Evolutionary conservation across 2,888 invertebrate species (phyloP).

Genomic region (Cephus pulcher): DNA sequence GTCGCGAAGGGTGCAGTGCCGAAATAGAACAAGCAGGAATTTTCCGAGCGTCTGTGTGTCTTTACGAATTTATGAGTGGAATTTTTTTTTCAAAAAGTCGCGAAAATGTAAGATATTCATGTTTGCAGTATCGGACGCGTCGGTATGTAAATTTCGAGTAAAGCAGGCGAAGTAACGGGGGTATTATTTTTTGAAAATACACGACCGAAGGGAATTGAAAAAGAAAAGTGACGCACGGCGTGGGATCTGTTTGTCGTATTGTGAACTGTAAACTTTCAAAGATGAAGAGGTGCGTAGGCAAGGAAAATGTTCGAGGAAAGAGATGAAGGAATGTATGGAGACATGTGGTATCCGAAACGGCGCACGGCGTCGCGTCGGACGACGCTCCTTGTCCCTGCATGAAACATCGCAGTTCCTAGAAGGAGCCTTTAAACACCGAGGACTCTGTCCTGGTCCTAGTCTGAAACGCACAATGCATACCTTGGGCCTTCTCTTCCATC

Average conservation of each 20-base stretch:
- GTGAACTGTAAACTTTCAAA: too few relatives aligned
- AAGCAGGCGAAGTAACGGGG: neutral
- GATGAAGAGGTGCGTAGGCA: too few relatives aligned
- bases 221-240: neutral
- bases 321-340: too few relatives aligned
- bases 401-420: slow-evolving; percentile 21
- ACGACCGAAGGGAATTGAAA: neutral
- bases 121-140: too few relatives aligned
- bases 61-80: neutral
- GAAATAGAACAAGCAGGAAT: neutral
- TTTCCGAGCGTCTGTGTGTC: neutral
- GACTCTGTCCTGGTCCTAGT: slow-evolving; percentile 15
- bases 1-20: neutral
- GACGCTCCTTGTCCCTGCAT: neutral
- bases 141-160: neutral
- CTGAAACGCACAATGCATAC: slow-evolving; percentile 44
- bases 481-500: slow-evolving; percentile 23
- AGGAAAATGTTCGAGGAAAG: too few relatives aligned
- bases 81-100: neutral
- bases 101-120: neutral
- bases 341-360: neutral
- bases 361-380: neutral
- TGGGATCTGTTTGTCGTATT: too few relatives aligned
- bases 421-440: slow-evolving; percentile 20
- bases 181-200: neutral